phyloP scores from a whole-genome alignment of 2,113 vertebrate genomes.

The Crocuta crocuta region DNA sequence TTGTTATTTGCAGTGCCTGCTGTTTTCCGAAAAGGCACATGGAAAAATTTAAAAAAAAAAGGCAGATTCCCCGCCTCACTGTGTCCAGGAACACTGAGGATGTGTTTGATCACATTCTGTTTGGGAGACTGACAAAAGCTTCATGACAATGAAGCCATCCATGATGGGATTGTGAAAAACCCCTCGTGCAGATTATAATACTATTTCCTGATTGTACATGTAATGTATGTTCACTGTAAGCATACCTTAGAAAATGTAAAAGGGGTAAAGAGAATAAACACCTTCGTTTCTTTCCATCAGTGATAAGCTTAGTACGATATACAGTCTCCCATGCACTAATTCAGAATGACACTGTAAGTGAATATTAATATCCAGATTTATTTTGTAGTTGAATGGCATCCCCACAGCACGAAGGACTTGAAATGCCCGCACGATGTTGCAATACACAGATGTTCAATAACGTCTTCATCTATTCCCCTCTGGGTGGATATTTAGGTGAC shows the following conservation, averaged over 20 bases:
- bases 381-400: not conserved
- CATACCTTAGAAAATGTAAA: not conserved
- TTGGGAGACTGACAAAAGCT: not conserved
- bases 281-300: not conserved
- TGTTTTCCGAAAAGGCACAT: constrained; percentile 34
- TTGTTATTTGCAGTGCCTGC: constrained; percentile 55
- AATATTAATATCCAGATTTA: not conserved
- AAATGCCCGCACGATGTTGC: not conserved
- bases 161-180: not conserved
- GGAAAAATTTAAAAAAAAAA: not conserved
- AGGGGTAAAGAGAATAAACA: not conserved
- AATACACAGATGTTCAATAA: not conserved
- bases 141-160: not conserved
- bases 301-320: not conserved
- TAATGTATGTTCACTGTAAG: not conserved
- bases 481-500: not conserved
- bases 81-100: not conserved
- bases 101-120: not conserved
- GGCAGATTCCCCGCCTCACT: not conserved
- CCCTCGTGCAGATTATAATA: not conserved
- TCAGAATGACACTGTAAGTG: not conserved
- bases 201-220: not conserved
- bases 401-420: not conserved
- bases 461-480: not conserved
- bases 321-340: not conserved